These are phyloP conservation scores for Suricata suricatta DNA, from an alignment of 2,113 vertebrate species.

Conservation along the genomic window DNA sequence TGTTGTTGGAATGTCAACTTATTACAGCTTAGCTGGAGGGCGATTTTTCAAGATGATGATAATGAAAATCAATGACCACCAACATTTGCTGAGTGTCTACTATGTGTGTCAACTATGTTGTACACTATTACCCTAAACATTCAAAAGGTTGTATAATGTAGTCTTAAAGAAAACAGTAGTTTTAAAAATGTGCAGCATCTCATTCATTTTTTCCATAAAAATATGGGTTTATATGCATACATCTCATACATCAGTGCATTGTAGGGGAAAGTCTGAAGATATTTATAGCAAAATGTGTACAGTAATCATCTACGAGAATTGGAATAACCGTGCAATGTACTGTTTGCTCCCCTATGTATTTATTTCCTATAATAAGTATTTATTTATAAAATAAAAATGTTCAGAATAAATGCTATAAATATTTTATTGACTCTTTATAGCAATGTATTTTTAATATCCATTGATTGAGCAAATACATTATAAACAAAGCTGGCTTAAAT, in stretches of 20 bases:
- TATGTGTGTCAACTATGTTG: background rate
- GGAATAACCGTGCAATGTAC: background rate
- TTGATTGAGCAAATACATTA: background rate
- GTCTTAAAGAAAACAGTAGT: background rate
- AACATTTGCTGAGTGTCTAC: background rate
- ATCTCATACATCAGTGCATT: background rate
- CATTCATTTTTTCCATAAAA: background rate
- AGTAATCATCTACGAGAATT: background rate
- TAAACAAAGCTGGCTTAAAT: background rate
- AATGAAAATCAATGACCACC: too few relatives aligned
- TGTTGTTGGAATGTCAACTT: background rate
- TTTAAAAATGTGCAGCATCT: background rate
- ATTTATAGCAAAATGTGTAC: background rate
- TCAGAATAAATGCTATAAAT: background rate
- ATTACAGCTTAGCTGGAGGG: background rate
- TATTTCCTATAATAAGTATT: constrained; percentile 1
- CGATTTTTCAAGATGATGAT: background rate
- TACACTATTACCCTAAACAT: background rate
- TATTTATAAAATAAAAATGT: background rate
- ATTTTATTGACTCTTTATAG: background rate
- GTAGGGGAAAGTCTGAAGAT: background rate
- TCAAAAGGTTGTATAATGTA: background rate
- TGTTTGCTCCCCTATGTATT: background rate
- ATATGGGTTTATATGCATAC: background rate
- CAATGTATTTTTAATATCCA: background rate